Evolutionary conservation across 2,113 vertebrate genomes (phyloP).

Genomic region (Xiphophorus hellerii): DNA sequence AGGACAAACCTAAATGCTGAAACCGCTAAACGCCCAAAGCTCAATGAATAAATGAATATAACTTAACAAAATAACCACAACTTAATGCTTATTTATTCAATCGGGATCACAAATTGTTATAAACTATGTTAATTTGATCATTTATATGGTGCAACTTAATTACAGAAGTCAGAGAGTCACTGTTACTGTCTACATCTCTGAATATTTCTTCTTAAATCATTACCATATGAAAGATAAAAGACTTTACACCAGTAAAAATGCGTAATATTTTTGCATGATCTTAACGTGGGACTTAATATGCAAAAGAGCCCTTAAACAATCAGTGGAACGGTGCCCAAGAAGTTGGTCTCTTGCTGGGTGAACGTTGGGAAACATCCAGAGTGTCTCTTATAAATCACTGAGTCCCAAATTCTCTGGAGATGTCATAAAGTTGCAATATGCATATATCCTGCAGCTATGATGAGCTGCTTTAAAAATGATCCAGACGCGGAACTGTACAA

Average conservation of each 20-base stretch:
- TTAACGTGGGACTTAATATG: conserved; percentile 12
- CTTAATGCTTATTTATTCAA: background rate
- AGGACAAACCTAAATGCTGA: background rate
- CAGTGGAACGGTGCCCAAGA: background rate
- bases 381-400: background rate
- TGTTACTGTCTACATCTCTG: background rate
- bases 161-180: too few relatives aligned
- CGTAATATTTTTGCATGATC: conserved; percentile 3
- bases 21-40: background rate
- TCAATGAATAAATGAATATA: background rate
- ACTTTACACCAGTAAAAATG: conserved; percentile 7
- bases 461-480: conserved; percentile 20
- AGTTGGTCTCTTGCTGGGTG: background rate
- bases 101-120: background rate
- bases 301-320: conserved; percentile 28
- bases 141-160: background rate
- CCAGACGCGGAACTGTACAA: conserved; percentile 8
- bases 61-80: background rate
- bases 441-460: conserved; percentile 30
- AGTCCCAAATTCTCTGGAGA: conserved; percentile 25
- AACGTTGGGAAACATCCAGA: background rate
- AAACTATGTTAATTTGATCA: background rate
- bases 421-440: conserved; percentile 41
- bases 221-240: background rate
- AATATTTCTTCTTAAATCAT: conserved; percentile 1